These are phyloP conservation scores for Stomorhina lunata DNA, from an alignment of 2,888 invertebrate genomes.

Conservation along the genomic window DNA sequence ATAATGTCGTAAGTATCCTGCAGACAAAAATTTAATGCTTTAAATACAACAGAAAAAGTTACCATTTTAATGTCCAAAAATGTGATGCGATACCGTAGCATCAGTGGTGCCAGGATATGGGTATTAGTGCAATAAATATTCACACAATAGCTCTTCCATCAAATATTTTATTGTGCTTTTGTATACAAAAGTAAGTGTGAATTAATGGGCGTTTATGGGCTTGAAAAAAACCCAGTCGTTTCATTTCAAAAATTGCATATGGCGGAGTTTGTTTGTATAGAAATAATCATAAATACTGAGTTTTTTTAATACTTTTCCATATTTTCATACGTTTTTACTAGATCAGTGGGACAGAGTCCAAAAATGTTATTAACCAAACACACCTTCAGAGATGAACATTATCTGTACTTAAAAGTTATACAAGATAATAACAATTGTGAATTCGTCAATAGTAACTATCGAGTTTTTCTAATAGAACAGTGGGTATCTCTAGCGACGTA, in stretches of 20 bases:
- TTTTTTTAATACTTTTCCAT: no score
- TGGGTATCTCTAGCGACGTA: no score
- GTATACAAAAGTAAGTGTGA: not conserved
- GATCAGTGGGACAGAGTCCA: no score
- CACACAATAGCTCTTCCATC: conserved; percentile 29
- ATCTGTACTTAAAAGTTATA: no score
- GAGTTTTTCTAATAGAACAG: no score
- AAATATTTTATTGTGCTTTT: conserved; percentile 4
- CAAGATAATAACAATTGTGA: no score
- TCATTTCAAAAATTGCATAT: not conserved
- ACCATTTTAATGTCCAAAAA: not conserved
- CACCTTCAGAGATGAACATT: no score
- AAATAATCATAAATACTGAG: no score
- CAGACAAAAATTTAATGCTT: not conserved
- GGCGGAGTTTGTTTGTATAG: not conserved
- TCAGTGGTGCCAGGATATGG: not conserved
- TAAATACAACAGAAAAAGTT: not conserved
- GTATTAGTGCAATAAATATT: conserved; percentile 38
- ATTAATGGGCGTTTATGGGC: not conserved
- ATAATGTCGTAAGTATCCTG: not conserved
- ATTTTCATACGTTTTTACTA: no score
- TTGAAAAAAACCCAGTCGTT: conserved; percentile 22
- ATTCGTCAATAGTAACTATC: no score
- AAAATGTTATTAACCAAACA: no score
- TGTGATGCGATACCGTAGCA: not conserved